Evolutionary conservation across 1,140 invertebrate species (phyloP), one percentile per base, ranked within the genome.

Genomic region (Halesus radiatus): DNA sequence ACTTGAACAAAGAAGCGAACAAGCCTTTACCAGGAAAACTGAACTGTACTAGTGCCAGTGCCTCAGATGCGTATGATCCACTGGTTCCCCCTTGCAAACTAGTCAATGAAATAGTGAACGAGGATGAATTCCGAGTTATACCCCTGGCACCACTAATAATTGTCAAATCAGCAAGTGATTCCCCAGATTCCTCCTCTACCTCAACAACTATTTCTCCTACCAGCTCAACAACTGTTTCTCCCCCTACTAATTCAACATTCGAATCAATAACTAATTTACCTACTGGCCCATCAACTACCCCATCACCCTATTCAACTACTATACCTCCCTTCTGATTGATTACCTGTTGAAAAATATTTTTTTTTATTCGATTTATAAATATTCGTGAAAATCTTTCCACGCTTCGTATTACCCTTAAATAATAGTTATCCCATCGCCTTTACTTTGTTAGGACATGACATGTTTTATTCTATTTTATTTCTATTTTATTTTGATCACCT

Each of bases 1-100:
- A 80, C n/a, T 29, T 78, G 23, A n/a, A 66, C 23, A 29, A 29
- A 32, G 26, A 66, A 18, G 68, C 68, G 20, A 52, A 18, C 7
- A 52, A 72, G 13, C 68, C 68, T 15, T 26, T 72, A 20, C 68
- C 68, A 22, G 68, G 68, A 3, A 52, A 53, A 72, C 18, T 72
- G 13, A 72, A 72, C 26, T 75, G 72, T 16, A 75, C 72, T 16
- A 10, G n/a, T 52, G 20, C n/a, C 5, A 75, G 29, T 75, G 16
- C n/a, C 16, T 16, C 18, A 10, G 53, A 75, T 26, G 15, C 23
- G 52, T 75, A 56, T 18, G 54, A 75, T 18, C 53, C 72, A 0
- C 56, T 20, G 15, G 22, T 58, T 20, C 22, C 72, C 13, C 72
- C 72, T 26, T 75, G 72, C 23, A 75, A 18, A 32, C 18, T 75